Conservation (phyloP, 2,888 invertebrate genomes). For the Apeira syringaria region DNA sequence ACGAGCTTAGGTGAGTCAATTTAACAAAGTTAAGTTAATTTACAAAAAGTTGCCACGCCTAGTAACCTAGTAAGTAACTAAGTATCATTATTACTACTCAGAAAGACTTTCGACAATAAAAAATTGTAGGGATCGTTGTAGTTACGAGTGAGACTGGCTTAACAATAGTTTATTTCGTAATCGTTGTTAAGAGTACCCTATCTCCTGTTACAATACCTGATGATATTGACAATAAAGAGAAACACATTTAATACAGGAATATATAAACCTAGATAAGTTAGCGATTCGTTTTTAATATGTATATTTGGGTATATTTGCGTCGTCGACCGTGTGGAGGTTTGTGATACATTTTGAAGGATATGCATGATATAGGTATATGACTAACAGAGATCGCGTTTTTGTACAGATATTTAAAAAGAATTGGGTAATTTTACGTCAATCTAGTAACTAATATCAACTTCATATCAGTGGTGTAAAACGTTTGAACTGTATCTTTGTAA, state of each 20-base stretch:
- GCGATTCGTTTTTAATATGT: too few relatives aligned
- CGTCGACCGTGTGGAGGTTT: slow-evolving; percentile 42
- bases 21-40: too few relatives aligned
- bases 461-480: slow-evolving; percentile 68
- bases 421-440: slow-evolving; percentile 78
- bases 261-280: background rate
- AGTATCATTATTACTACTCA: too few relatives aligned
- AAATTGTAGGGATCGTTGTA: background rate
- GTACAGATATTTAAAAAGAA: slow-evolving; percentile 53
- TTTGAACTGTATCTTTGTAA: slow-evolving; percentile 50
- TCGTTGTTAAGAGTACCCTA: background rate
- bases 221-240: slow-evolving; percentile 8
- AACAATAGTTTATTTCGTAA: background rate
- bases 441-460: slow-evolving; percentile 74
- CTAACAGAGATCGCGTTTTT: slow-evolving; percentile 37
- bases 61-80: too few relatives aligned
- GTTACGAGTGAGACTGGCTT: slow-evolving; percentile 5
- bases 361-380: slow-evolving; percentile 28
- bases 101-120: too few relatives aligned
- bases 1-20: too few relatives aligned
- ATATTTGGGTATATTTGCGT: slow-evolving; percentile 8
- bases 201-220: background rate
- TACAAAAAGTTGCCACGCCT: too few relatives aligned
- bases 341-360: slow-evolving; percentile 51
- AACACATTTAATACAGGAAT: background rate